A percentile compares a stretch with the other conserved stretches of the same genome.
Conservation (phyloP, 2,888 invertebrate species). For the Lathronympha strigana region DNA sequence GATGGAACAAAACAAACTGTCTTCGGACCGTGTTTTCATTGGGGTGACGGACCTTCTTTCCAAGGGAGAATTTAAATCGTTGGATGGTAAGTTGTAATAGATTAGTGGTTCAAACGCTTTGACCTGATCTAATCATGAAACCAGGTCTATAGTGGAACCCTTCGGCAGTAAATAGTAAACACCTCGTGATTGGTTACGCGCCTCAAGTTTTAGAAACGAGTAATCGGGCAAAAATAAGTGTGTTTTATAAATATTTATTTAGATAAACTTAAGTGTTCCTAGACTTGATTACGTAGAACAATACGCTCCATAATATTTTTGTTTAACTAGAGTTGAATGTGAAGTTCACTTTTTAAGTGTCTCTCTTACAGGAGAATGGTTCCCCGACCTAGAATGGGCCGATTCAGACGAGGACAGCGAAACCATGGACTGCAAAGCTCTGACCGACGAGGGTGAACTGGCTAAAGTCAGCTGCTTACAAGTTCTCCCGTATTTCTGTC, state of each 20-base stretch:
- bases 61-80: neutral
- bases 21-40: neutral
- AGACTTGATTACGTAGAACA: too few relatives aligned
- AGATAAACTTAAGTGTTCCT: too few relatives aligned
- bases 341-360: neutral
- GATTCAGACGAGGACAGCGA: neutral
- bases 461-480: neutral
- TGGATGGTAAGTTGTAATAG: slow-evolving; percentile 11
- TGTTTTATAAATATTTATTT: too few relatives aligned
- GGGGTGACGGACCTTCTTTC: neutral
- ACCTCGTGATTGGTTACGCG: too few relatives aligned
- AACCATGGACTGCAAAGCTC: neutral
- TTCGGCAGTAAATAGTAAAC: too few relatives aligned
- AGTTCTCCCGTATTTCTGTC: slow-evolving; percentile 1
- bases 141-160: too few relatives aligned
- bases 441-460: neutral
- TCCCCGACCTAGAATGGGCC: neutral
- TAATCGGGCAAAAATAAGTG: too few relatives aligned
- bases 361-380: neutral
- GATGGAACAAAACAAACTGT: neutral
- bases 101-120: neutral
- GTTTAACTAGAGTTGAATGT: too few relatives aligned
- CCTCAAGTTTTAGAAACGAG: too few relatives aligned
- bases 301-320: too few relatives aligned
- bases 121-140: too few relatives aligned